Conservation (phyloP, 2,797 vertebrate species). For the Mastacembelus armatus region DNA sequence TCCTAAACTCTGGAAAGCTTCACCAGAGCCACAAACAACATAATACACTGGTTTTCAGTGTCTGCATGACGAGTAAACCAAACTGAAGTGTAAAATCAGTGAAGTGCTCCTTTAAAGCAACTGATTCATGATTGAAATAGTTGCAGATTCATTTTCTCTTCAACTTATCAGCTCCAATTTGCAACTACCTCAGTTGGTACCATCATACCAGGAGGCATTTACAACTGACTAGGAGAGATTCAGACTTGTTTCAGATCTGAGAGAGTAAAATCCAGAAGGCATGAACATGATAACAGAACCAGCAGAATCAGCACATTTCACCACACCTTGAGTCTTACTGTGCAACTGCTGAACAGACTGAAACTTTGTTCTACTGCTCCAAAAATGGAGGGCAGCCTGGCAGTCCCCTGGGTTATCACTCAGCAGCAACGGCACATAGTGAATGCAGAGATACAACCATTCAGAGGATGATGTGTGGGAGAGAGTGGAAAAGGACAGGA, state of each 20-base stretch:
- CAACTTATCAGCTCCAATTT: no score
- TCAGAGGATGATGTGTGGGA: constrained; percentile 28
- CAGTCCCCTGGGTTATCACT: constrained; percentile 32
- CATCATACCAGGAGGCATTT: not conserved
- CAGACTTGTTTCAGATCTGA: not conserved
- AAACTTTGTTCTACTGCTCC: constrained; percentile 33
- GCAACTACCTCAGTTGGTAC: not conserved
- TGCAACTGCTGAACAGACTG: constrained; percentile 25
- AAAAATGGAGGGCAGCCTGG: constrained; percentile 11
- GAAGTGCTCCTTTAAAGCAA: not conserved
- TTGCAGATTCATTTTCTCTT: no score
- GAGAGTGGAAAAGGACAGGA: not conserved
- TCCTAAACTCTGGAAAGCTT: not conserved
- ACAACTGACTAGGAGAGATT: not conserved
- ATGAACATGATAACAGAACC: not conserved
- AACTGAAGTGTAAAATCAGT: not conserved
- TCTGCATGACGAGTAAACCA: not conserved
- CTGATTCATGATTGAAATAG: not conserved
- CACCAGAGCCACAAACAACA: no score
- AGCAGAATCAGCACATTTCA: constrained; percentile 30
- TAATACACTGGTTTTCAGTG: not conserved
- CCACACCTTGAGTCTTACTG: constrained; percentile 9
- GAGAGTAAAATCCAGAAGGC: constrained; percentile 10
- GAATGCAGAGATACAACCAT: constrained; percentile 18
- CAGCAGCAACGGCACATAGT: not conserved